These are phyloP conservation scores for Ormyrus rosae DNA, from an alignment of 2,888 invertebrate genomes.

Conservation along the genomic window DNA sequence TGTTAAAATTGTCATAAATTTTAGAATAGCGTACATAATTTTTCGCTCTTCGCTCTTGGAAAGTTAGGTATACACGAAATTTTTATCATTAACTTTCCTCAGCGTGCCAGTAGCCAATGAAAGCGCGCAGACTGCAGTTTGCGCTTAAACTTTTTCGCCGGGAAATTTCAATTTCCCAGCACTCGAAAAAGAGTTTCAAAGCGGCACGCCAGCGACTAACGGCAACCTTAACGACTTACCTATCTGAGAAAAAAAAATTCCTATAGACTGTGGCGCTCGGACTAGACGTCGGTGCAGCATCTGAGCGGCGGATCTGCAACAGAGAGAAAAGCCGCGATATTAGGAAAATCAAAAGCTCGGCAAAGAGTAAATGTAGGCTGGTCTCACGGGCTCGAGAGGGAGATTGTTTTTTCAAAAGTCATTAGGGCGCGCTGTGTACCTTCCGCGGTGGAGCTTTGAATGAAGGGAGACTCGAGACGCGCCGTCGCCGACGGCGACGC, in stretches of 20 bases:
- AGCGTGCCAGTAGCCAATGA: no score
- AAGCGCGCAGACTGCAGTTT: no score
- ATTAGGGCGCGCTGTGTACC: slow-evolving; percentile 20
- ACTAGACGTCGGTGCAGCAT: slow-evolving; percentile 47
- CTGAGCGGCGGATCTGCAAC: slow-evolving; percentile 48
- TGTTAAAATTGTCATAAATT: no score
- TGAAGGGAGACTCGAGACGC: slow-evolving; percentile 21
- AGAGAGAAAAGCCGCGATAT: background rate
- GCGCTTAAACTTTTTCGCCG: no score
- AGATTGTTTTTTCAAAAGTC: slow-evolving; percentile 39
- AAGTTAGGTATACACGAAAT: no score
- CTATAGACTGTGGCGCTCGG: slow-evolving; percentile 15
- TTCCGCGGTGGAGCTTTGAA: slow-evolving; percentile 34
- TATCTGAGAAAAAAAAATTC: slow-evolving; percentile 34
- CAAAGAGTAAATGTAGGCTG: background rate
- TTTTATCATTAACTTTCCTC: no score
- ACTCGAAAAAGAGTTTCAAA: no score
- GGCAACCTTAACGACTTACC: slow-evolving; percentile 23
- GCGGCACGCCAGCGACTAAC: no score
- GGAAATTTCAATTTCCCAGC: no score
- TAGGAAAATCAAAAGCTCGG: background rate
- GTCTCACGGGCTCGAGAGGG: background rate
- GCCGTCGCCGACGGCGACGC: background rate
- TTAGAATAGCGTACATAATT: no score
- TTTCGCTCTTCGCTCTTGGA: no score